Evolutionary conservation across 2,113 vertebrate species (phyloP).

Genomic region (Lonchura striata): DNA sequence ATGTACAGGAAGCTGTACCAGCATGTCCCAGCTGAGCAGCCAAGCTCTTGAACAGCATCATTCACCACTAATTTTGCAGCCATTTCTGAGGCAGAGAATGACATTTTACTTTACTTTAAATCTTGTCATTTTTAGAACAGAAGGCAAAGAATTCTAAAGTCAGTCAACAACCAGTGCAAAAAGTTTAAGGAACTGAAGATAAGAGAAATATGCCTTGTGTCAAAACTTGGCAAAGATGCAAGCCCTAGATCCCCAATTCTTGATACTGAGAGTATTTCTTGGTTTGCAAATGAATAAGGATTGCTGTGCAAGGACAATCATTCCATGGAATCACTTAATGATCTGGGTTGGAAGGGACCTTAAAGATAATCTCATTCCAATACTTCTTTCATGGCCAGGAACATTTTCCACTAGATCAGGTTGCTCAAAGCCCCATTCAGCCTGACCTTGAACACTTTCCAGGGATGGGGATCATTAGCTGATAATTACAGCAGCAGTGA

Average conservation of each 20-base stretch:
- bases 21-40: background rate
- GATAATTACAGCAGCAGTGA: background rate
- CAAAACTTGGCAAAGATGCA: background rate
- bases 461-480: background rate
- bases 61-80: background rate
- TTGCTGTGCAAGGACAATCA: background rate
- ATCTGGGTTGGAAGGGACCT: background rate
- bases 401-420: background rate
- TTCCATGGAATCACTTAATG: background rate
- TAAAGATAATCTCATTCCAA: background rate
- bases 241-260: background rate
- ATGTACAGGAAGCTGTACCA: background rate
- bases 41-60: background rate
- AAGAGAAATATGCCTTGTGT: background rate
- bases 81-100: background rate
- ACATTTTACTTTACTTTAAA: background rate
- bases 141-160: background rate
- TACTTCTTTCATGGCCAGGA: background rate
- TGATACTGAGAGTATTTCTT: background rate
- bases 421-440: background rate
- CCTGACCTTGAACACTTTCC: background rate
- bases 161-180: background rate
- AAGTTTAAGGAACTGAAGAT: background rate
- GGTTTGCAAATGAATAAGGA: background rate
- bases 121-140: background rate